phyloP scores from a whole-genome alignment of 2,797 vertebrate species.

The Pangasius larnaudii region DNA sequence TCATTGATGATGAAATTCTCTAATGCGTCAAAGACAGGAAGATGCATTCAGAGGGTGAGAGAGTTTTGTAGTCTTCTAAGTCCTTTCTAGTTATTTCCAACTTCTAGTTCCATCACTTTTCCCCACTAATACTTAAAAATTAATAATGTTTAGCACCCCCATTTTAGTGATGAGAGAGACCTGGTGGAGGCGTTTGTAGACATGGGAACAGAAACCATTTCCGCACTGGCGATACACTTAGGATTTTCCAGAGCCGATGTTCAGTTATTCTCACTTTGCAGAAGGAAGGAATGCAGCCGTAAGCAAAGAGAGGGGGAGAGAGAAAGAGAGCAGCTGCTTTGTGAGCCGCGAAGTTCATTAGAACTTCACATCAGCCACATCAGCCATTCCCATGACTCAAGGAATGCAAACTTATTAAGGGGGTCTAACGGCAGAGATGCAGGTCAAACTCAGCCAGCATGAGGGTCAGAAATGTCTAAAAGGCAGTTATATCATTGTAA shows the following conservation, averaged over 20 bases:
- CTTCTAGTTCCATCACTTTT: not conserved
- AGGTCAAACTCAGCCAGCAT: constrained; percentile 16
- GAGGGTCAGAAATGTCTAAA: constrained; percentile 26
- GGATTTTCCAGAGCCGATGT: constrained; percentile 14
- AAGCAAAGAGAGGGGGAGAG: constrained; percentile 16
- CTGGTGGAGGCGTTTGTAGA: constrained; percentile 17
- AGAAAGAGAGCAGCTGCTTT: constrained; percentile 4
- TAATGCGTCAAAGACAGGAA: not conserved
- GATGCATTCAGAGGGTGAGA: not conserved
- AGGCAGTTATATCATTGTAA: constrained; percentile 5
- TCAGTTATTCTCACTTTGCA: constrained; percentile 28
- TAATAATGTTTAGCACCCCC: too few species aligned
- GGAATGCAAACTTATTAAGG: constrained; percentile 40
- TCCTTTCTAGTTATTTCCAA: not conserved
- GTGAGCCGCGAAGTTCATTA: constrained; percentile 14
- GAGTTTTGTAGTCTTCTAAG: not conserved
- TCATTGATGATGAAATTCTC: constrained; percentile 11
- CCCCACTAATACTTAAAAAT: not conserved
- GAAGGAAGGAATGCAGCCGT: constrained; percentile 38
- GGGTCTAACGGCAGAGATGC: constrained; percentile 2
- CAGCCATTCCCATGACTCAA: constrained; percentile 32
- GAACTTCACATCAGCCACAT: not conserved
- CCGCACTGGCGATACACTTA: constrained; percentile 2
- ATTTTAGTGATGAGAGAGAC: not conserved
- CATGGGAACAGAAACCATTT: constrained; percentile 29